These are phyloP conservation scores for Cydia strobilella DNA, from an alignment of 1,140 invertebrate species.

Conservation along the genomic window DNA sequence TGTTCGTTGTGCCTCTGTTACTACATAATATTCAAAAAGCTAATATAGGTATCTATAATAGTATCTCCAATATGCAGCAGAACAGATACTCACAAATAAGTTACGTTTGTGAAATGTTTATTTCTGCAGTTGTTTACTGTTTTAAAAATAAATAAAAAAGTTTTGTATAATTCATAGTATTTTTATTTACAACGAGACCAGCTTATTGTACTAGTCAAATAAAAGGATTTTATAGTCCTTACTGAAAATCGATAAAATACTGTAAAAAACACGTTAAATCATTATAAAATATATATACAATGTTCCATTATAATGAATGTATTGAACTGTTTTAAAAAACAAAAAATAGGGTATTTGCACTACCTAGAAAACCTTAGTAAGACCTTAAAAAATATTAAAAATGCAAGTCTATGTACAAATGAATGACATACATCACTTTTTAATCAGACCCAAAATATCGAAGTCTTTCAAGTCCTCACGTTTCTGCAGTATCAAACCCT, in stretches of 20 bases:
- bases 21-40: not conserved
- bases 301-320: conserved; percentile 35
- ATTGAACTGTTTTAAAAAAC: conserved; percentile 42
- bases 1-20: not conserved
- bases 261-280: conserved; percentile 38
- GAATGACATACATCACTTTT: conserved; percentile 39
- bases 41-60: not conserved
- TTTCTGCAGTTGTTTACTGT: conserved; percentile 31
- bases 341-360: conserved; percentile 31
- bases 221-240: conserved; percentile 38
- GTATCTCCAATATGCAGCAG: not conserved
- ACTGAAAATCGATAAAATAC: conserved; percentile 40
- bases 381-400: conserved; percentile 32
- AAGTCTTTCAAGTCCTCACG: conserved; percentile 69
- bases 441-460: conserved; percentile 66
- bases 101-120: conserved; percentile 39
- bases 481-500: conserved; percentile 75
- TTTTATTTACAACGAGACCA: conserved; percentile 26
- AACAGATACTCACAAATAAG: conserved; percentile 33
- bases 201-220: conserved; percentile 40
- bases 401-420: conserved; percentile 22
- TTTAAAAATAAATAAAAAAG: conserved; percentile 36
- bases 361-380: not conserved
- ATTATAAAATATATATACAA: conserved; percentile 42
- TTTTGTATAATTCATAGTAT: conserved; percentile 45